A percentile compares a stretch with the other conserved stretches of the same genome.
phyloP scores from a whole-genome alignment of 2,888 invertebrate genomes.

The Seira ritae region DNA sequence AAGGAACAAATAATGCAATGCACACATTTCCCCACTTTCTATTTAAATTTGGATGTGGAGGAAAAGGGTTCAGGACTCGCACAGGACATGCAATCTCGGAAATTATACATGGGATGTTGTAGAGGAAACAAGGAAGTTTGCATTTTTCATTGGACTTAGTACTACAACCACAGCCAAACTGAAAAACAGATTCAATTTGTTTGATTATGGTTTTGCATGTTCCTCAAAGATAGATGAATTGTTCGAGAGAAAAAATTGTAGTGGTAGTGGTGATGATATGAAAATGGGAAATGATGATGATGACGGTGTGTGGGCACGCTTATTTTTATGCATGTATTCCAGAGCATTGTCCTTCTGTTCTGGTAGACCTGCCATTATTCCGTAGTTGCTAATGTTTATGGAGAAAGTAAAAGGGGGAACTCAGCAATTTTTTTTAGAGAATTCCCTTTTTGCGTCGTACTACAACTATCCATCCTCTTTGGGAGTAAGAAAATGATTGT shows the following conservation, averaged over 20 bases:
- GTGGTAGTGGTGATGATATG: neutral
- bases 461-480: too few relatives aligned
- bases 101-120: too few relatives aligned
- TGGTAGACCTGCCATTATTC: too few relatives aligned
- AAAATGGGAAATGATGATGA: neutral
- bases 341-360: neutral
- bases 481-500: too few relatives aligned
- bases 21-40: neutral
- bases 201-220: conserved; percentile 56
- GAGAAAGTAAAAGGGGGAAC: too few relatives aligned
- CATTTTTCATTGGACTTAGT: conserved; percentile 28
- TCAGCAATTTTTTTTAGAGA: too few relatives aligned
- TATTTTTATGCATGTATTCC: too few relatives aligned
- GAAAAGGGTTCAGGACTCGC: too few relatives aligned
- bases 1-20: neutral
- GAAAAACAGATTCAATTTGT: conserved; percentile 46
- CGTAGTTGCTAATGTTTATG: too few relatives aligned
- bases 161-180: too few relatives aligned
- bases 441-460: too few relatives aligned
- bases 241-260: conserved; percentile 4
- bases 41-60: too few relatives aligned
- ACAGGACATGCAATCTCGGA: neutral
- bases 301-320: conserved; percentile 2
- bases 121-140: conserved; percentile 32
- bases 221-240: neutral